Percentiles rank a stretch among this genome's conserved stretches.
These are phyloP conservation scores for Reticulitermes lucifugus DNA, from an alignment of 2,888 invertebrate genomes.

Conservation along the genomic window DNA sequence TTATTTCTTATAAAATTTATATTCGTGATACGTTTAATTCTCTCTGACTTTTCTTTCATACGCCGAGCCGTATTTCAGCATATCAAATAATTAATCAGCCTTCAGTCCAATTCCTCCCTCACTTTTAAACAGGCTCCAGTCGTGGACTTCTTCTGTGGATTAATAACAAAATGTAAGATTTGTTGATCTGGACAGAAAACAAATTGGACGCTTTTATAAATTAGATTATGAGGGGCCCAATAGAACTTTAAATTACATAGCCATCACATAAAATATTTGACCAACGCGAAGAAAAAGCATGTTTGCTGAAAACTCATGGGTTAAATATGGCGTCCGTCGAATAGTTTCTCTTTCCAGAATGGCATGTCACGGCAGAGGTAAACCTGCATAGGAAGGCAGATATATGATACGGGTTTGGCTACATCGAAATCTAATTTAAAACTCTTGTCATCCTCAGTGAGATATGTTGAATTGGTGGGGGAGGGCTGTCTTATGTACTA, in stretches of 20 bases:
- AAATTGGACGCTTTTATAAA: constrained; percentile 3
- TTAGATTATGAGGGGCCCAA: neutral
- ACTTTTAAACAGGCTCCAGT: neutral
- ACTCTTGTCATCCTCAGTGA: constrained; percentile 44
- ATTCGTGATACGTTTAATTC: no score
- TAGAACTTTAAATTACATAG: neutral
- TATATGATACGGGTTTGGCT: constrained; percentile 25
- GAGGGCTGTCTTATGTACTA: constrained; percentile 31
- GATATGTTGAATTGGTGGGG: constrained; percentile 20
- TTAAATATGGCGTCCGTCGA: constrained; percentile 9
- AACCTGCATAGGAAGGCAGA: neutral
- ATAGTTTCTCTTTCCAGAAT: constrained; percentile 22
- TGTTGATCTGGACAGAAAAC: neutral
- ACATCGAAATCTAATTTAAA: constrained; percentile 52
- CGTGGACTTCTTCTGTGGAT: neutral
- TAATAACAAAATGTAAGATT: neutral
- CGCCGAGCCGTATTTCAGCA: no score
- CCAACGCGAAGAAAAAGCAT: neutral
- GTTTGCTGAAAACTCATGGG: neutral
- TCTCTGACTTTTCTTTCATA: no score
- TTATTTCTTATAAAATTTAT: no score
- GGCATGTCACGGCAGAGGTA: constrained; percentile 5
- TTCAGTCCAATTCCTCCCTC: neutral
- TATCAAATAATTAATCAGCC: neutral
- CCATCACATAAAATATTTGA: constrained; percentile 22